Evolutionary conservation across 1,140 invertebrate genomes (phyloP), one percentile per base, ranked within the genome.

Genomic region (Maniola jurtina): DNA sequence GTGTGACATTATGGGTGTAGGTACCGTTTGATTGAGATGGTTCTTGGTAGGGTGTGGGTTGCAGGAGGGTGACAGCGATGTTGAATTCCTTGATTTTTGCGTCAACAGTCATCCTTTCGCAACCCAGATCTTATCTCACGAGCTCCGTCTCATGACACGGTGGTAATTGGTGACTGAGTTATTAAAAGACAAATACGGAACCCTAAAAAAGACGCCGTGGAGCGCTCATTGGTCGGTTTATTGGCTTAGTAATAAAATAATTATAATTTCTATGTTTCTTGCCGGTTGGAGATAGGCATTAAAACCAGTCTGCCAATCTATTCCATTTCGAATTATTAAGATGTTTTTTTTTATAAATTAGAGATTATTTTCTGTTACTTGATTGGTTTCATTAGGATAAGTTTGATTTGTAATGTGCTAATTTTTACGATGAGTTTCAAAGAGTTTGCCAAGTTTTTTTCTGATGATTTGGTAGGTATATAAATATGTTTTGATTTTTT

Each of bases 301-400:
- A 70, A 72, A 79, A 70, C 75, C 71, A 75, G 68, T 72, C 70
- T 66, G 57, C 61, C 50, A 68, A 71, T 52, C 50, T 64, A 72
- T 75, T 79, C 77, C 72, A 77, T 61, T 77, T 72, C 50, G 5
- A 25, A 48, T 57, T 59, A 34, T 47, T 61, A 61, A 61, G 65
- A 45, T 6, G 34, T 42, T 13, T 57, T 57, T 57, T 40, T 57
- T 68, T 65, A 58, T 62, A 64, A 64, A 64, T 72, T 58, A 56
- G 65, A 48, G 63, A 55, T 62, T 57, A 56, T 70, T 70, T 66
- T 68, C 34, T 62, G 65, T 73, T 73, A 58, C 14, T 64, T 33
- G 11, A 63, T 73, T 63, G 61, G 45, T 62, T 67, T 70, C 15
- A 54, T 47, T 54, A 65, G 15, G 5, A 10, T 38, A 57, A 34